These are phyloP conservation scores for Lycaon pictus DNA, from an alignment of 2,113 vertebrate genomes.

Conservation along the genomic window DNA sequence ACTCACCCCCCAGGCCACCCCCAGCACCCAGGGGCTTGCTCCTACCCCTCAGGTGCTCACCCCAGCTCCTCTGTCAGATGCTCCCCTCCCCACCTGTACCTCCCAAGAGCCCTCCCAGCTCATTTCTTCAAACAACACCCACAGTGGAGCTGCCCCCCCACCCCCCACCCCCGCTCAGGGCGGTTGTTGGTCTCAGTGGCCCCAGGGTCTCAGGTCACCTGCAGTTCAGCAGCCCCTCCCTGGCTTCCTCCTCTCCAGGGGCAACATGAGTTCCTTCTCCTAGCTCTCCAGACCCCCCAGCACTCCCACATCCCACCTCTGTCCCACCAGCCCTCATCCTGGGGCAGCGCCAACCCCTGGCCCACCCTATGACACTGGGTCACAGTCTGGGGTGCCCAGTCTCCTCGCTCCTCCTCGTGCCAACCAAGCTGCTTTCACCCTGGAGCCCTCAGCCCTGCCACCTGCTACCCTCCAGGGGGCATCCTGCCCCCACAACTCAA, in stretches of 20 bases:
- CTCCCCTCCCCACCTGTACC: accelerated
- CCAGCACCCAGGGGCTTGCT: too few relatives aligned
- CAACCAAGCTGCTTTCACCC: not conserved
- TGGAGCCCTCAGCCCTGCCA: not conserved
- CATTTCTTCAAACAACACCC: not conserved
- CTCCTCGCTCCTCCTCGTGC: too few relatives aligned
- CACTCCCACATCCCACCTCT: not conserved
- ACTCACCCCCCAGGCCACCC: not conserved
- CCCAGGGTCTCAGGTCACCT: not conserved
- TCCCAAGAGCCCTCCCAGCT: not conserved
- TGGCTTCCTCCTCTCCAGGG: too few relatives aligned
- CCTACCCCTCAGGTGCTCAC: not conserved
- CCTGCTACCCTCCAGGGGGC: not conserved
- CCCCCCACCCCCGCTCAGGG: not conserved
- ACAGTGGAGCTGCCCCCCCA: not conserved
- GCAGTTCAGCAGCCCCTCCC: not conserved
- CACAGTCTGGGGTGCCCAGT: accelerated
- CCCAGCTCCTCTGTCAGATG: not conserved
- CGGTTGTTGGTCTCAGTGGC: not conserved
- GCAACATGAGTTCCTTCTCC: not conserved
- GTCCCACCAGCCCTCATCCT: too few relatives aligned
- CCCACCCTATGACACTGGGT: not conserved
- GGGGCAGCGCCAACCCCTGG: too few relatives aligned
- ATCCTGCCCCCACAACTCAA: not conserved
- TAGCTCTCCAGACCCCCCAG: accelerated